Percentiles rank a stretch among this genome's conserved stretches.
Evolutionary conservation across 2,797 vertebrate genomes (phyloP).

Genomic region (Otolemur crassicaudatus): DNA sequence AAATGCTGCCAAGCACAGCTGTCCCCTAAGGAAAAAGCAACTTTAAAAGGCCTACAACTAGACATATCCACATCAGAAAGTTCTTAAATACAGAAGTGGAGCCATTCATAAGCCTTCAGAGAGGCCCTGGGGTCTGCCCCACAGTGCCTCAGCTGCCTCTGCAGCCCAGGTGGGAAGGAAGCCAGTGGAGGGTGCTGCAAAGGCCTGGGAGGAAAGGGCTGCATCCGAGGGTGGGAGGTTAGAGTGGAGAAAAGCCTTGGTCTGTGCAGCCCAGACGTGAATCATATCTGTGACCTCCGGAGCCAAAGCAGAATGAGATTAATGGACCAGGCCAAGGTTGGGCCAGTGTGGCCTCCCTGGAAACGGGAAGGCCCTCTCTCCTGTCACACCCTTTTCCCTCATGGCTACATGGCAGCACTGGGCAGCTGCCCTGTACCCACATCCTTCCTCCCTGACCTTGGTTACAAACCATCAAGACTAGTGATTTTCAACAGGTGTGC

Average conservation of each 20-base stretch:
- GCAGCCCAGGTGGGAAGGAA: background rate
- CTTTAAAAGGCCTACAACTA: background rate
- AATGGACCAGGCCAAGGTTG: background rate
- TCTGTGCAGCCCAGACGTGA: accelerated
- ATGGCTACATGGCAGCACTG: too few relatives aligned
- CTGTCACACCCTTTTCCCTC: accelerated
- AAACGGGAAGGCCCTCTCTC: background rate
- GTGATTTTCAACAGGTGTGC: too few relatives aligned
- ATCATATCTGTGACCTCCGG: background rate
- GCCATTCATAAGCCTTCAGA: background rate
- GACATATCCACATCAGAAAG: background rate
- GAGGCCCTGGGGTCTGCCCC: too few relatives aligned
- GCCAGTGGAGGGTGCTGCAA: background rate
- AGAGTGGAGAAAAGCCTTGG: background rate
- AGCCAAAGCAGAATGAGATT: background rate
- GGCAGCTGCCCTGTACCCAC: background rate
- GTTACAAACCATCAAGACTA: background rate
- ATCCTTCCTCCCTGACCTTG: too few relatives aligned
- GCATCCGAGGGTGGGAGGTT: background rate
- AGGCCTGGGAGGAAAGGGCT: too few relatives aligned
- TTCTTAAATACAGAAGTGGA: background rate
- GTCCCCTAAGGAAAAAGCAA: background rate
- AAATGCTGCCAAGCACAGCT: background rate
- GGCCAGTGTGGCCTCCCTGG: background rate
- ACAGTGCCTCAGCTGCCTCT: background rate